These are phyloP conservation scores for Eupithecia centaureata DNA, from an alignment of 2,888 invertebrate genomes.

Conservation along the genomic window DNA sequence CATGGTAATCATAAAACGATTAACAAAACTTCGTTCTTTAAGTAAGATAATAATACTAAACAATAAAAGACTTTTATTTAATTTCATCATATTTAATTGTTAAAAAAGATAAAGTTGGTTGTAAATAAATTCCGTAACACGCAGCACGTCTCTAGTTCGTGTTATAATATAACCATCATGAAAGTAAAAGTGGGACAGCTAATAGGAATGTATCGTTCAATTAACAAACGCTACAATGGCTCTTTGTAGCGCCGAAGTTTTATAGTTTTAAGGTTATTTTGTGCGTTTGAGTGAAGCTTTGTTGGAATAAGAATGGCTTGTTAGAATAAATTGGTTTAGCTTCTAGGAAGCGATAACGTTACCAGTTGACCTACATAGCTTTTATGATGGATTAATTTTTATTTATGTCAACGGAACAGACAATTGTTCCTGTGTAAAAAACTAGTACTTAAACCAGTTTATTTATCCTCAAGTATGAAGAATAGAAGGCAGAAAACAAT, in stretches of 20 bases:
- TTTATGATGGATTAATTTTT: background rate
- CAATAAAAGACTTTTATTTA: no score
- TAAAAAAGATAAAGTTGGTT: no score
- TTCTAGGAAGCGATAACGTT: conserved; percentile 7
- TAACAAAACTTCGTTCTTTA: no score
- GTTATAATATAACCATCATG: conserved; percentile 44
- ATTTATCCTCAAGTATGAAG: no score
- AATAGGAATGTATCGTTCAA: conserved; percentile 41
- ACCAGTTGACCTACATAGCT: background rate
- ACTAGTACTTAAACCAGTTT: no score
- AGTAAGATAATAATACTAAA: no score
- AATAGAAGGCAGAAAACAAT: no score
- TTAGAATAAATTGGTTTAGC: conserved; percentile 3
- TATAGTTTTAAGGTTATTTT: conserved; percentile 24
- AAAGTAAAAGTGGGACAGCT: conserved; percentile 43
- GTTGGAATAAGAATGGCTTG: conserved; percentile 15
- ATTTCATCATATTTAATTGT: no score
- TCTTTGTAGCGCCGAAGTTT: conserved; percentile 34
- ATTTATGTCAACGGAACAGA: background rate
- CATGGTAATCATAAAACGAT: no score
- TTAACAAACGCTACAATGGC: conserved; percentile 39
- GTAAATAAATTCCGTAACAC: background rate
- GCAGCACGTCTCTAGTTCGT: conserved; percentile 42
- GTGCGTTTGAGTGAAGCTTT: conserved; percentile 17
- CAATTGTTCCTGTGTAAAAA: background rate